Evolutionary conservation across 2,888 invertebrate genomes (phyloP).

Genomic region (Leucoptera coffeella): DNA sequence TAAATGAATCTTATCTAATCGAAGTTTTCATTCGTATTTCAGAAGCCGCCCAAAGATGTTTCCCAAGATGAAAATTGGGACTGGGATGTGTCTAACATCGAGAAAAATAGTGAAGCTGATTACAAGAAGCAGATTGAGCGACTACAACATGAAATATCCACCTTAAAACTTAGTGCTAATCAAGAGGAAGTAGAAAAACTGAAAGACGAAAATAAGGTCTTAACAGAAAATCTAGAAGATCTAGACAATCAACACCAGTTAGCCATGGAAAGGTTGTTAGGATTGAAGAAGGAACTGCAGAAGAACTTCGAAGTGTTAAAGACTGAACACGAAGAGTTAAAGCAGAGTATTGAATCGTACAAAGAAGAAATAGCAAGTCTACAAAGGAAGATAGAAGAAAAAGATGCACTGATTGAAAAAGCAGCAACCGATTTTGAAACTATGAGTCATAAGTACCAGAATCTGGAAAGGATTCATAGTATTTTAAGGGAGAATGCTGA

Average conservation of each 20-base stretch:
- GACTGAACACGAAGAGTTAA: conserved; percentile 37
- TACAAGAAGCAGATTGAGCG: conserved; percentile 27
- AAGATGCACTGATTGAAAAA: conserved; percentile 29
- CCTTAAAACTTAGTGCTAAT: conserved; percentile 21
- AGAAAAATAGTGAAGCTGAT: conserved; percentile 10
- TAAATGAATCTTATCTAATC: too few species aligned
- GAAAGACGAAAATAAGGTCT: conserved; percentile 50
- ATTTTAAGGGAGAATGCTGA: conserved; percentile 39
- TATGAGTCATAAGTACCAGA: conserved; percentile 37
- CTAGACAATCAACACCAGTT: conserved; percentile 67
- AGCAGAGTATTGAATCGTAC: conserved; percentile 35
- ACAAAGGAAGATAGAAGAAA: conserved; percentile 28
- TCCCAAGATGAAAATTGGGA: conserved; percentile 37
- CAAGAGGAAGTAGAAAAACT: conserved; percentile 42
- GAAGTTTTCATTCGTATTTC: too few species aligned
- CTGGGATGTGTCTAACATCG: conserved; percentile 24
- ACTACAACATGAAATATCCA: conserved; percentile 31
- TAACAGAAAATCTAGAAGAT: conserved; percentile 60
- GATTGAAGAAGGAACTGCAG: conserved; percentile 48
- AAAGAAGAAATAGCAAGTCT: conserved; percentile 32
- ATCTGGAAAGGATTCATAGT: conserved; percentile 35
- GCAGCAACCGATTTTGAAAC: conserved; percentile 27
- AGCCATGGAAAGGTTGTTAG: conserved; percentile 56
- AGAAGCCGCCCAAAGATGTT: conserved; percentile 35
- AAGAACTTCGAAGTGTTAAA: conserved; percentile 42